Base-by-base conservation (phyloP, 2,888 invertebrate species). In the Caenorhabditis wallacei region DNA sequence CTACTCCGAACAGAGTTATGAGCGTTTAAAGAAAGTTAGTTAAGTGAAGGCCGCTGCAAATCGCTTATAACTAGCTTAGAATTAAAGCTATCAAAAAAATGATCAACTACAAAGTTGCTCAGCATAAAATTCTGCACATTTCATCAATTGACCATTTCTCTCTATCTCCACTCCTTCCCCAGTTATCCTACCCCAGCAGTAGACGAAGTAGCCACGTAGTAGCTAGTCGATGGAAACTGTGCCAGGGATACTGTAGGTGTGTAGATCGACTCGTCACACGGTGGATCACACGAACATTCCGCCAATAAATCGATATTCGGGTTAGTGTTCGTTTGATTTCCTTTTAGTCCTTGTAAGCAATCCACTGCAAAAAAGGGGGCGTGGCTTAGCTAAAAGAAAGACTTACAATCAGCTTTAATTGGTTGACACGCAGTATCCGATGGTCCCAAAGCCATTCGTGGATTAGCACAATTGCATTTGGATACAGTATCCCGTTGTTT, bases 221-320 rank as follows among this genome's bases (percentile, higher is more conserved):
- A 88, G 13, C 59, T 72, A 4, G 51, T 64, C 5, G 88, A 59
- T 4, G 88, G 88, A 69, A 85, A 88, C 1, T 69, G 64, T 11
- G 87, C 84, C 1, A 87, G 70, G 4, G 87, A 87, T 24, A 83
- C 80, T 4, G 87, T 87, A 16, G 85, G 74, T 10, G 79, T 76
- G 61, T 76, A 88, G 43, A 80, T 80, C 24, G 69, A 82, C 26
- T 88, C 86, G 5, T 80, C 43, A 26, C 87, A 87, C 3, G 87
- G 86, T 0, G 87, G 86, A 48, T 78, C 71, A 30, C 87, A 87
- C 10, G 66, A 59, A 43, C 87, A 87, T 16, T 86, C 85, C 26
- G 51, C 63, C 5, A 86, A 56, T 8, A 85, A 63, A 51, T 88
- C 80, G 24, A 87, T 80, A 53, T 88, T 88, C 46, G 85, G 85